Conservation (phyloP, 2,888 invertebrate species). For the Minunthozetes semirufus region DNA sequence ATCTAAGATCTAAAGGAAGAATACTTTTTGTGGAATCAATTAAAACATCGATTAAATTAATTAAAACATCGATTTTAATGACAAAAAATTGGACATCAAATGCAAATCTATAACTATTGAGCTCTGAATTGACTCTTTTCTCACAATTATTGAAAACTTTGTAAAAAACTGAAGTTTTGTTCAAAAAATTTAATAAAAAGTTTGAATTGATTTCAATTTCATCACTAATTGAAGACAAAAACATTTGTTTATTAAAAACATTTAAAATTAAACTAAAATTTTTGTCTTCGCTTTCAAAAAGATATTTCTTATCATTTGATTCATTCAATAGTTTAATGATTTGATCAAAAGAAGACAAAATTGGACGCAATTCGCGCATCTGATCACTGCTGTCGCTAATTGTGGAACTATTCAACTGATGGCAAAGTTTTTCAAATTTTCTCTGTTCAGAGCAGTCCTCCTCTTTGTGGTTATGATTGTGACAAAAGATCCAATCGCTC, state of each 20-base stretch:
- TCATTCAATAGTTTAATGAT: neutral
- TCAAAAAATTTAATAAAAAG: neutral
- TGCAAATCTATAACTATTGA: constrained; percentile 19
- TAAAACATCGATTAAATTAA: neutral
- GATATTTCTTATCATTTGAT: neutral
- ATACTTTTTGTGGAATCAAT: neutral
- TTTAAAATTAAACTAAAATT: constrained; percentile 10
- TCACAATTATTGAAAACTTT: neutral
- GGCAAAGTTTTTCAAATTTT: neutral
- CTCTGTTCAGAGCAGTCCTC: neutral
- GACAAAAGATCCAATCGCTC: constrained; percentile 35
- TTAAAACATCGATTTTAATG: neutral
- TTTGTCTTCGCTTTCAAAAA: constrained; percentile 3
- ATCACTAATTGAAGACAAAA: neutral
- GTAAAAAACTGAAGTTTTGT: constrained; percentile 1
- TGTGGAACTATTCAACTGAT: neutral
- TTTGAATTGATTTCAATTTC: neutral
- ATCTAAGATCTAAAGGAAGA: neutral
- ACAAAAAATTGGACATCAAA: constrained; percentile 22
- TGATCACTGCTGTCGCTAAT: neutral
- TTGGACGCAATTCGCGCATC: neutral
- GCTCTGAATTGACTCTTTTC: neutral
- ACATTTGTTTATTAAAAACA: neutral
- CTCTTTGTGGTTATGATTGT: constrained; percentile 11
- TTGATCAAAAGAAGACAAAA: neutral